Evolutionary conservation across 2,888 invertebrate species (phyloP).

Genomic region (Capitulum mitella): DNA sequence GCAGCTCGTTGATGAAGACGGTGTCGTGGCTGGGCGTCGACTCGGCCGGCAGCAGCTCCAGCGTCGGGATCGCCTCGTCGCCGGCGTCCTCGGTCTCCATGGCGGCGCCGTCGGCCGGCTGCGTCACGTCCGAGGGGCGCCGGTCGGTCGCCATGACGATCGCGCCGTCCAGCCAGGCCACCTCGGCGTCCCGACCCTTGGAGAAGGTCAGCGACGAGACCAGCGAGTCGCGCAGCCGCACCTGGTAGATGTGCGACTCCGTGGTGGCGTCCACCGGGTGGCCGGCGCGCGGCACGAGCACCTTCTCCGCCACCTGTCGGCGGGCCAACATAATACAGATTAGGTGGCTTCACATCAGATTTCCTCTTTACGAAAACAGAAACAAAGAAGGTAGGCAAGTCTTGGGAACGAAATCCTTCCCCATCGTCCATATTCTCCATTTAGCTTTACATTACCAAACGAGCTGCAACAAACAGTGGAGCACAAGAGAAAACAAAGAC

Average conservation of each 20-base stretch:
- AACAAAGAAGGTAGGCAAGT: no score
- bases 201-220: conserved; percentile 80
- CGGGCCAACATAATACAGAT: no score
- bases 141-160: conserved; percentile 46
- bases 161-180: conserved; percentile 90
- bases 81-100: conserved; percentile 48
- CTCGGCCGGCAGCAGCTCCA: conserved; percentile 37
- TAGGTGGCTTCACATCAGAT: no score
- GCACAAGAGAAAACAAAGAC: no score
- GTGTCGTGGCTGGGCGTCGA: conserved; percentile 65
- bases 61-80: conserved; percentile 36
- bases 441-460: no score
- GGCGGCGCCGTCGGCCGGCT: conserved; percentile 51
- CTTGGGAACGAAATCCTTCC: no score
- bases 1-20: conserved; percentile 85
- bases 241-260: conserved; percentile 96
- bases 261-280: conserved; percentile 92
- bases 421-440: no score
- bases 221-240: conserved; percentile 81
- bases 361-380: no score
- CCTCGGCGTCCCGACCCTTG: conserved; percentile 67
- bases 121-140: conserved; percentile 31
- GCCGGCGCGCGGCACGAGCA: conserved; percentile 73
- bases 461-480: no score
- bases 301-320: conserved; percentile 45